Conservation (phyloP, 2,797 vertebrate species). For the Hemibagrus guttatus region DNA sequence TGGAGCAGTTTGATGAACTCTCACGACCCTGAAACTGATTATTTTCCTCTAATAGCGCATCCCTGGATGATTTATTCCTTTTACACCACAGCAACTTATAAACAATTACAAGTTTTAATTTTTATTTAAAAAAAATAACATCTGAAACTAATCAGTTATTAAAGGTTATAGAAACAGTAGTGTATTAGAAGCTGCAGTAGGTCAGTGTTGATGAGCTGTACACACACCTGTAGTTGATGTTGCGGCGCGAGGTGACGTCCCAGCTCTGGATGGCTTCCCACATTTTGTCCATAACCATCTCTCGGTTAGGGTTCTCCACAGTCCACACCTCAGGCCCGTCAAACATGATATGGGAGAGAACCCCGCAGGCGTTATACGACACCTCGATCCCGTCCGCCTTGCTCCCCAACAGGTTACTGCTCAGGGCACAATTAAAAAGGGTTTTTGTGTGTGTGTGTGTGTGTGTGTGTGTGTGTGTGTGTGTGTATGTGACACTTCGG, state of each 20-base stretch:
- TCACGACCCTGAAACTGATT: not conserved
- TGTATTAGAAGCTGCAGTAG: not conserved
- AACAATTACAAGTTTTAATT: not conserved
- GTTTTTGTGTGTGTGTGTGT: not conserved
- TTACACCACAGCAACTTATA: not conserved
- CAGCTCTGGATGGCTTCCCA: conserved; percentile 96
- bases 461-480: no score
- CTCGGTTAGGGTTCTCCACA: conserved; percentile 85
- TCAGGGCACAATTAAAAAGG: not conserved
- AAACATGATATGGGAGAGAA: conserved; percentile 98
- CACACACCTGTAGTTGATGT: conserved; percentile 9
- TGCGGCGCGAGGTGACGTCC: conserved; percentile 68
- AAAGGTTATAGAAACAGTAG: not conserved
- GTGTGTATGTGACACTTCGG: not conserved
- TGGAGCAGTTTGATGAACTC: not conserved
- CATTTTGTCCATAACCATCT: conserved; percentile 91
- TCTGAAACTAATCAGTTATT: no score
- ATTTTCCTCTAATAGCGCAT: not conserved
- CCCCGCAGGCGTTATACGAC: conserved; percentile 96
- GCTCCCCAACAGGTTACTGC: conserved; percentile 92
- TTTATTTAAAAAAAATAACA: no score
- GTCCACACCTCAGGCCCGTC: conserved; percentile 91
- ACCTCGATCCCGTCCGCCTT: conserved; percentile 98
- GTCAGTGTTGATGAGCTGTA: not conserved
- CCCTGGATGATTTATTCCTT: not conserved